Evolutionary conservation across 2,797 vertebrate species (phyloP).

Genomic region (Acanthis flammea): DNA sequence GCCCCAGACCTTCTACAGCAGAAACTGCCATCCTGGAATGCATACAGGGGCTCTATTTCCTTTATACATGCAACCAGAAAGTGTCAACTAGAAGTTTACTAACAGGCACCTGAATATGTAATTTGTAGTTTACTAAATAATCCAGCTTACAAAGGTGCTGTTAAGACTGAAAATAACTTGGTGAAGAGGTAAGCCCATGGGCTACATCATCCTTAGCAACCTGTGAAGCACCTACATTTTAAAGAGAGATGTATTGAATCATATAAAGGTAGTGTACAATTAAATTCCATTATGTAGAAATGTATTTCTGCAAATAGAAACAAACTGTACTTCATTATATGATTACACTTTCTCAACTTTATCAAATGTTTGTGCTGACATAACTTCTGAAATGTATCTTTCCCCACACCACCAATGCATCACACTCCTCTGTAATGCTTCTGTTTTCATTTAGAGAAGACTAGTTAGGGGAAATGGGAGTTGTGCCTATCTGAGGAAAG

Average conservation of each 20-base stretch:
- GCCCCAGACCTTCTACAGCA: background rate
- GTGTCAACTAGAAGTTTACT: background rate
- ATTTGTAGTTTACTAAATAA: background rate
- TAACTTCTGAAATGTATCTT: background rate
- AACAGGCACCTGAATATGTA: fast-evolving
- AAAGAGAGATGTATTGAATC: background rate
- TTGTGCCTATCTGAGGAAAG: background rate
- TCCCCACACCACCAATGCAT: background rate
- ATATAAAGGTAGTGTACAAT: background rate
- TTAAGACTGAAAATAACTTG: background rate
- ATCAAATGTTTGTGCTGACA: background rate
- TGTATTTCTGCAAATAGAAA: background rate
- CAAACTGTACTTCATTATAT: background rate
- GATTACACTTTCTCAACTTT: background rate
- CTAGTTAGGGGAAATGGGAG: background rate
- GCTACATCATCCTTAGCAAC: background rate
- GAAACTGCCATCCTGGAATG: background rate
- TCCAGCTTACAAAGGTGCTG: background rate
- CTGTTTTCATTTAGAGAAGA: background rate
- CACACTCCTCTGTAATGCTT: background rate
- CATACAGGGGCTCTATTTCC: background rate
- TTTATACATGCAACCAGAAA: background rate
- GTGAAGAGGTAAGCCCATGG: background rate
- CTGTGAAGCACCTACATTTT: background rate
- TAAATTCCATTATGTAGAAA: background rate